Evolutionary conservation across 2,888 invertebrate genomes (phyloP).

Genomic region (Pterostichus madidus): DNA sequence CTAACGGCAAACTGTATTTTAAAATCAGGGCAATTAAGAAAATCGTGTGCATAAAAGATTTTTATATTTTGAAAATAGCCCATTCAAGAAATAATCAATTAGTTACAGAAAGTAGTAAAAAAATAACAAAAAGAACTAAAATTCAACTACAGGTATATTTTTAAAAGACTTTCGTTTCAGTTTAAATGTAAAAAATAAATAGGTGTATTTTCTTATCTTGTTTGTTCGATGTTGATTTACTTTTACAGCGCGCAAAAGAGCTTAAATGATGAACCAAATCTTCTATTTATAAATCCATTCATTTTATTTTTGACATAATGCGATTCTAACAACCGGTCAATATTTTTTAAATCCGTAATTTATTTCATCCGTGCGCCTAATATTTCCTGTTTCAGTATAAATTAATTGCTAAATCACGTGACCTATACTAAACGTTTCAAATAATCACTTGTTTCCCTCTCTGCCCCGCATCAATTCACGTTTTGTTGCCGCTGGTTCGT

Average conservation of each 20-base stretch:
- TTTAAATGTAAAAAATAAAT: conserved; percentile 11
- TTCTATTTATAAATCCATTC: conserved; percentile 42
- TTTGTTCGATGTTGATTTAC: background rate
- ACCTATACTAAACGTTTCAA: conserved; percentile 43
- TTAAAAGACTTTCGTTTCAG: background rate
- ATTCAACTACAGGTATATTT: background rate
- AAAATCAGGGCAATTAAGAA: background rate
- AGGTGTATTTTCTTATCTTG: conserved; percentile 5
- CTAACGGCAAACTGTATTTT: background rate
- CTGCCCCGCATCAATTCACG: background rate
- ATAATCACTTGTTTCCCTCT: conserved; percentile 17
- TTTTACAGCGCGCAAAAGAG: conserved; percentile 17
- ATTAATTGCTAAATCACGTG: conserved; percentile 63
- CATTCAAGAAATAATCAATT: background rate
- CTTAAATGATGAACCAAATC: conserved; percentile 37
- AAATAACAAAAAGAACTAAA: background rate
- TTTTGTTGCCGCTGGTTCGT: conserved; percentile 35
- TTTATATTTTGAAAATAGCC: background rate
- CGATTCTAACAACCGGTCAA: conserved; percentile 52
- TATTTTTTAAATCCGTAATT: conserved; percentile 59
- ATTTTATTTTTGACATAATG: conserved; percentile 50
- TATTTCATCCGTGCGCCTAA: conserved; percentile 53
- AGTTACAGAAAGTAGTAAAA: background rate
- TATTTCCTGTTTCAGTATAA: conserved; percentile 49
- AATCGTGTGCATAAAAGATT: background rate